Conservation (phyloP, 2,113 vertebrate species). For the Pithys albifrons region DNA sequence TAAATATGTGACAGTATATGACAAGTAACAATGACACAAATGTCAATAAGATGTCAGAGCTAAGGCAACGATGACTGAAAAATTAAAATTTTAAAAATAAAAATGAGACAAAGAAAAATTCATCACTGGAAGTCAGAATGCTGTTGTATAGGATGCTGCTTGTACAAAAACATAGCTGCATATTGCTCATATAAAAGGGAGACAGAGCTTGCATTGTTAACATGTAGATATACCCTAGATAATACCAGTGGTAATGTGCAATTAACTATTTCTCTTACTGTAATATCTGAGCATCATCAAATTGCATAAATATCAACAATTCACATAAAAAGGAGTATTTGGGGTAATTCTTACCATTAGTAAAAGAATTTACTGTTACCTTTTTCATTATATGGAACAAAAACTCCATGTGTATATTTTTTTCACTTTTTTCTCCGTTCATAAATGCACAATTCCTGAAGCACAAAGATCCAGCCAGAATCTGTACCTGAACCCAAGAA, state of each 20-base stretch:
- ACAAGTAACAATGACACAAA: not conserved
- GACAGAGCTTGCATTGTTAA: not conserved
- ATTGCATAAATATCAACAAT: not conserved
- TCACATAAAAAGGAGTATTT: not conserved
- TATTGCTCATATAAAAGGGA: not conserved
- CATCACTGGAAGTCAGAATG: not conserved
- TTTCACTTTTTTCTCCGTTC: not conserved
- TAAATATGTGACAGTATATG: not conserved
- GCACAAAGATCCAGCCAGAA: not conserved
- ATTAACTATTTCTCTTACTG: not conserved
- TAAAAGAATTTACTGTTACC: not conserved
- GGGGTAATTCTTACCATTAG: not conserved
- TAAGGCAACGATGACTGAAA: not conserved
- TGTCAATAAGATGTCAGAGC: not conserved
- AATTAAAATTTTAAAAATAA: not conserved
- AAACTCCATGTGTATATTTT: not conserved
- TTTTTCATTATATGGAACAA: not conserved
- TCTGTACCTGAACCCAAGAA: not conserved
- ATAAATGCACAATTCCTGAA: not conserved
- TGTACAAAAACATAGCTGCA: not conserved
- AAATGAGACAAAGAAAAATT: not conserved
- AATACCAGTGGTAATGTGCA: not conserved
- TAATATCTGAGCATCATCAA: not conserved
- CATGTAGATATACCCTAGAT: not conserved
- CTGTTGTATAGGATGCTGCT: not conserved